Evolutionary conservation across 1,140 invertebrate species (phyloP).

Genomic region (Parasteatoda tepidariorum): DNA sequence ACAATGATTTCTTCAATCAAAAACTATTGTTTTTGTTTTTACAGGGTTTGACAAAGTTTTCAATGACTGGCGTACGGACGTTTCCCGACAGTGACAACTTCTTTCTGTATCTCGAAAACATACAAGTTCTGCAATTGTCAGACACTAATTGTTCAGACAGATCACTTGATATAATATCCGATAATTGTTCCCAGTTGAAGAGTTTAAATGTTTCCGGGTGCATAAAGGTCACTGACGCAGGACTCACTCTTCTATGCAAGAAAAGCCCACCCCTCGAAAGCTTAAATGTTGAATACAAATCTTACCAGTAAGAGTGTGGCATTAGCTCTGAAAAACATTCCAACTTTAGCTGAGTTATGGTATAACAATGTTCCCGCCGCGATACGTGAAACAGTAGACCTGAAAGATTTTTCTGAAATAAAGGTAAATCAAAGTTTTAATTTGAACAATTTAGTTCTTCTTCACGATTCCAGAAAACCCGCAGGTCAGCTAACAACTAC

Average conservation of each 20-base stretch:
- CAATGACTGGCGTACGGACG: constrained; percentile 3
- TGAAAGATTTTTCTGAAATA: constrained; percentile 23
- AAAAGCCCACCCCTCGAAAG: constrained; percentile 2
- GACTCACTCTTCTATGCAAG: constrained; percentile 1
- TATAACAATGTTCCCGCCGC: constrained; percentile 44
- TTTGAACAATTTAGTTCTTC: constrained; percentile 34
- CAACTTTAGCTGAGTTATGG: constrained; percentile 3
- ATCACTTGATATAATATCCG: constrained; percentile 24
- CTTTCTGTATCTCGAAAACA: background rate
- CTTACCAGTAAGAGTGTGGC: constrained; percentile 27
- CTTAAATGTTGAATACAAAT: constrained; percentile 34
- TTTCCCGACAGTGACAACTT: constrained; percentile 24
- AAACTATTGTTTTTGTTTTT: no score
- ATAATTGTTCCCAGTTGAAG: constrained; percentile 29
- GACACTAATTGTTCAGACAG: constrained; percentile 31
- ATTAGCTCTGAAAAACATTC: constrained; percentile 15
- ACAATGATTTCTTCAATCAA: no score
- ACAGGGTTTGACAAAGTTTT: constrained; percentile 24
- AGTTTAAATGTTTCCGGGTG: constrained; percentile 28
- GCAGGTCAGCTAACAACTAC: constrained; percentile 36
- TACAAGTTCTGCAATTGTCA: constrained; percentile 14
- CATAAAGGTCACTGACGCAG: constrained; percentile 26
- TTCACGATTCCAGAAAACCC: constrained; percentile 34
- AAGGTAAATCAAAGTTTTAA: constrained; percentile 12
- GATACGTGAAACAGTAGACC: constrained; percentile 45